These are phyloP conservation scores for Amphipyra berbera DNA, from an alignment of 2,888 invertebrate genomes.

Conservation along the genomic window DNA sequence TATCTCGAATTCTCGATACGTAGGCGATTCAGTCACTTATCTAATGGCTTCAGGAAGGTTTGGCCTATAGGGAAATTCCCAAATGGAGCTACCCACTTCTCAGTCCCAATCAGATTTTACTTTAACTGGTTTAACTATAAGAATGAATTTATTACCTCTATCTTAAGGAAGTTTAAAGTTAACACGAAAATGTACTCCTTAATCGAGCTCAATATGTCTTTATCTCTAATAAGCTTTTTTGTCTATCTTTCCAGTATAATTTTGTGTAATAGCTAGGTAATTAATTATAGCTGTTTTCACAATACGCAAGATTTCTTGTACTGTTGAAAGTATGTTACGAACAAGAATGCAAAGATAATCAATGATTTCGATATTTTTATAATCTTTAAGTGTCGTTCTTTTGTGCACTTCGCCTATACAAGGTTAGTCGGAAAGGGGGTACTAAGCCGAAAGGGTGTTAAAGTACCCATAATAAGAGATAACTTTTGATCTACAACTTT, in stretches of 20 bases:
- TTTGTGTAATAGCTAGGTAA: slow-evolving; percentile 34
- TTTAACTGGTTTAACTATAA: neutral
- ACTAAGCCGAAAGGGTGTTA: too few species aligned
- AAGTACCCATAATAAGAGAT: too few species aligned
- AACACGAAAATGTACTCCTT: neutral
- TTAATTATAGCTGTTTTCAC: slow-evolving; percentile 25
- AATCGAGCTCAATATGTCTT: slow-evolving; percentile 20
- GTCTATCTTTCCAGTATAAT: slow-evolving; percentile 6
- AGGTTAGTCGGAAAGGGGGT: too few species aligned
- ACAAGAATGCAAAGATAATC: neutral
- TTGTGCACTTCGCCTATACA: too few species aligned
- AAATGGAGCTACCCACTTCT: slow-evolving; percentile 31
- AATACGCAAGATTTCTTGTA: slow-evolving; percentile 28
- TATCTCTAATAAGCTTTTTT: slow-evolving; percentile 25
- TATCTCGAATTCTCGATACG: slow-evolving; percentile 20
- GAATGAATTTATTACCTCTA: slow-evolving; percentile 10
- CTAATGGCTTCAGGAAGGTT: slow-evolving; percentile 36
- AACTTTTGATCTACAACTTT: too few species aligned
- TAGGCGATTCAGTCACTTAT: slow-evolving; percentile 42
- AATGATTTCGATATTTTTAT: neutral
- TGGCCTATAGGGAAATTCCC: slow-evolving; percentile 45
- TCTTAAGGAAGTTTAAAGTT: slow-evolving; percentile 16
- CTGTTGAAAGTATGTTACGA: slow-evolving; percentile 11
- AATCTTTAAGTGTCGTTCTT: too few species aligned
- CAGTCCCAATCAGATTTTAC: slow-evolving; percentile 6